These are phyloP conservation scores for Polyommatus iphigenia DNA, from an alignment of 2,888 invertebrate genomes.

Conservation along the genomic window DNA sequence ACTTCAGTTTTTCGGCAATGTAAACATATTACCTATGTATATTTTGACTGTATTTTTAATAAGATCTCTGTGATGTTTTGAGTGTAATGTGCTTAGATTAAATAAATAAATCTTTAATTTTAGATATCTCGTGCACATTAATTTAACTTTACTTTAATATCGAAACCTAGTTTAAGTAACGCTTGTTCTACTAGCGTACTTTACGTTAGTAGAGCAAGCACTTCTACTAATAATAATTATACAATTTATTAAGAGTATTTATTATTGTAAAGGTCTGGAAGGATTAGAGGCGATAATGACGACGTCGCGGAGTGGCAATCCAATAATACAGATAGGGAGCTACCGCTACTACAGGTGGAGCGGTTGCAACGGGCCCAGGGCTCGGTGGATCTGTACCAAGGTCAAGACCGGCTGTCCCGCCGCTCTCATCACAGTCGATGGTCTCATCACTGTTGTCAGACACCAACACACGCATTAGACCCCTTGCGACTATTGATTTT, in stretches of 20 bases:
- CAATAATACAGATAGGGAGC: slow-evolving; percentile 42
- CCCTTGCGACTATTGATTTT: too few species aligned
- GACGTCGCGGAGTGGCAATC: slow-evolving; percentile 42
- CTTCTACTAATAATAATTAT: neutral
- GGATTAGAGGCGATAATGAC: slow-evolving; percentile 36
- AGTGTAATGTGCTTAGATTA: too few species aligned
- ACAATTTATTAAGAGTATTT: neutral
- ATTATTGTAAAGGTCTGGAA: slow-evolving; percentile 24
- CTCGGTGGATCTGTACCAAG: slow-evolving; percentile 48
- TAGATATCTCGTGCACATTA: too few species aligned
- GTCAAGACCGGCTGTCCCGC: slow-evolving; percentile 44
- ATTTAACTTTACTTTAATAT: too few species aligned
- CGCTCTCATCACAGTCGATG: slow-evolving; percentile 44
- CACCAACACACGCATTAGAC: slow-evolving; percentile 41
- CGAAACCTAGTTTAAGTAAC: too few species aligned
- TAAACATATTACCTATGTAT: too few species aligned
- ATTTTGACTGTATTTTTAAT: too few species aligned
- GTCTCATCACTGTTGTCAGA: slow-evolving; percentile 45
- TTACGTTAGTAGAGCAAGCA: too few species aligned
- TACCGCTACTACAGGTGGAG: slow-evolving; percentile 46
- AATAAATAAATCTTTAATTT: too few species aligned
- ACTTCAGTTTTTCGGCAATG: too few species aligned
- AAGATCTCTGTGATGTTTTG: too few species aligned
- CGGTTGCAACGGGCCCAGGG: slow-evolving; percentile 40
- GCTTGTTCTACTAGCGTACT: neutral